Percentiles rank a stretch among this genome's conserved stretches.
These are phyloP conservation scores for Laspeyria flexula DNA, from an alignment of 2,888 invertebrate species.

Conservation along the genomic window DNA sequence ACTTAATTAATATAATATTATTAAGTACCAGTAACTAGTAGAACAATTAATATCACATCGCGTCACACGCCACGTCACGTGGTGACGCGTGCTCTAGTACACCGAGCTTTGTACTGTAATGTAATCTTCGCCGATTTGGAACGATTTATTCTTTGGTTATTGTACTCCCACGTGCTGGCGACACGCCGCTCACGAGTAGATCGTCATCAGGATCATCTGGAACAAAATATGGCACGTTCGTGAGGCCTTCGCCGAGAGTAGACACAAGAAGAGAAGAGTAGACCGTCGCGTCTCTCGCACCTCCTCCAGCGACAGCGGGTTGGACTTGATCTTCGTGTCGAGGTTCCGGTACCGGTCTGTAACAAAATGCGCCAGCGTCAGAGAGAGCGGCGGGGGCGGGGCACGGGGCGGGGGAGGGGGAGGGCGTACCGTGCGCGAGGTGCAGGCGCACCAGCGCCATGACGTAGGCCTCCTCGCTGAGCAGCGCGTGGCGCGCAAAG, in stretches of 20 bases:
- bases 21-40: conserved; percentile 23
- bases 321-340: conserved; percentile 90
- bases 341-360: conserved; percentile 89
- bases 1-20: conserved; percentile 10
- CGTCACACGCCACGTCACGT: too few species aligned
- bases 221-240: conserved; percentile 39
- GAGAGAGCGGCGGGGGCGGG: conserved; percentile 11
- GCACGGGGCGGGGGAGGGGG: conserved; percentile 22
- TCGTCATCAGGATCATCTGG: conserved; percentile 88
- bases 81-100: neutral
- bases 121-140: conserved; percentile 40
- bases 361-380: conserved; percentile 44
- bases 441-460: conserved; percentile 82
- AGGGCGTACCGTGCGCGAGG: conserved; percentile 64
- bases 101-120: conserved; percentile 42
- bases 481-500: conserved; percentile 86
- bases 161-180: conserved; percentile 12
- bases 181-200: conserved; percentile 81
- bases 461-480: conserved; percentile 87
- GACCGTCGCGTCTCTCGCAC: conserved; percentile 71
- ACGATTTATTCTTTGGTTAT: conserved; percentile 47
- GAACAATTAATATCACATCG: conserved; percentile 5
- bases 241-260: neutral
- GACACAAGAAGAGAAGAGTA: too few species aligned
- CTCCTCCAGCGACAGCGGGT: conserved; percentile 90